A percentile compares a stretch with the other conserved stretches of the same genome.
Evolutionary conservation across 2,797 vertebrate genomes (phyloP).

Genomic region (Oreortyx pictus): DNA sequence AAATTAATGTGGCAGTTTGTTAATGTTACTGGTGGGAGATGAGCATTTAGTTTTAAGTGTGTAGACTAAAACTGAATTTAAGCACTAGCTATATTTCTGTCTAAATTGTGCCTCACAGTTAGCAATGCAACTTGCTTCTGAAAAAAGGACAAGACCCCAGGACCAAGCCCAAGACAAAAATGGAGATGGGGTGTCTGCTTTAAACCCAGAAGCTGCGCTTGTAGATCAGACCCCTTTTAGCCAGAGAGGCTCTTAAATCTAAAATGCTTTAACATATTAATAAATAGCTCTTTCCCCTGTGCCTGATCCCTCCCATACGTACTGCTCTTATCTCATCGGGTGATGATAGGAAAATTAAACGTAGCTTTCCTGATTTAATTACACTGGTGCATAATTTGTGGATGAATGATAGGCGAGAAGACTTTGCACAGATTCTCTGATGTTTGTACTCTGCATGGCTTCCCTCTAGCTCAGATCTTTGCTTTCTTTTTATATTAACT

Average conservation of each 20-base stretch:
- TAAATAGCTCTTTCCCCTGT: constrained; percentile 56
- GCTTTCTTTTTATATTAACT: constrained; percentile 43
- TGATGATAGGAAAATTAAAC: constrained; percentile 67
- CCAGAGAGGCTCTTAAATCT: constrained; percentile 6
- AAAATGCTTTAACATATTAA: constrained; percentile 62
- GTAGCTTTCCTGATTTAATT: constrained; percentile 65
- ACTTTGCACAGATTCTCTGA: constrained; percentile 38
- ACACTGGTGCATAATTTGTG: constrained; percentile 46
- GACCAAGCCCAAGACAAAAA: background rate
- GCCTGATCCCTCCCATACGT: constrained; percentile 34
- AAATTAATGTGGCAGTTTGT: background rate
- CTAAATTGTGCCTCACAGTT: background rate
- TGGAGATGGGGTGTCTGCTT: background rate
- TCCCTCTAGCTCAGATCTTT: constrained; percentile 19
- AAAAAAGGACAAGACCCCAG: background rate
- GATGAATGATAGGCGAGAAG: constrained; percentile 27
- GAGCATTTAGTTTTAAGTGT: background rate
- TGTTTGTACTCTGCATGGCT: constrained; percentile 20
- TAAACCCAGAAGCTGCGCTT: background rate
- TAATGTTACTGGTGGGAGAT: background rate
- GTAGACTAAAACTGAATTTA: background rate
- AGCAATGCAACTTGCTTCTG: background rate
- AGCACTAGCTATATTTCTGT: background rate
- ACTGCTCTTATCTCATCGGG: constrained; percentile 52
- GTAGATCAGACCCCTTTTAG: constrained; percentile 23